Base-by-base conservation (phyloP, 2,888 invertebrate genomes). In the Acleris cristana region DNA sequence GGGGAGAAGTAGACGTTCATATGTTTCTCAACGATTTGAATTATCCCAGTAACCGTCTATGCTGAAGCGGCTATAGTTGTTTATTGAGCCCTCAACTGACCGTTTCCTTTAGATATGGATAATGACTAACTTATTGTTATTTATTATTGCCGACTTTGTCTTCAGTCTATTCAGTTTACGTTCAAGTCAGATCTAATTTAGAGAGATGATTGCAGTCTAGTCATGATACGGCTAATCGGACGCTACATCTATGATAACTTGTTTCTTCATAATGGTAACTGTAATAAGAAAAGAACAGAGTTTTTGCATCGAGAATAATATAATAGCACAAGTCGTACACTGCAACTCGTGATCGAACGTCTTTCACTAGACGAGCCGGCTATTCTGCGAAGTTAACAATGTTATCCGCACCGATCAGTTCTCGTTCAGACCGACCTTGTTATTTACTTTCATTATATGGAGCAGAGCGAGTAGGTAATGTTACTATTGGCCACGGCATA, bases 371-470 rank as follows among this genome's bases (percentile, higher is more conserved):
- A n/a, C 45, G 44, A 18, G 53, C 67, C 14, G 62, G 52, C 63
- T 30, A 74, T 72, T 73, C 69, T 75, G 72, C 72, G 71, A 71
- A 70, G 73, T 72, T 74, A 76, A 78, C 76, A 78, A 80, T 77
- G 74, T 68, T 75, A 72, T 78, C 74, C 71, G 71, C 70, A 34
- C 34, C 71, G 74, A 74, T 75, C 74, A 74, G 75, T 73, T 71
- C 75, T 73, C 73, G 74, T 75, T 64, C 72, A 64, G 66, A 58
- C 62, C 66, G 78, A 73, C 82, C 84, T 84, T 79, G 79, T 74
- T 79, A 72, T 64, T 64, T 71, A 79, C 80, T 84, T 79, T 83
- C 76, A 72, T 63, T 59, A 60, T 64, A 61, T 76, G 74, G 70
- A 70, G 67, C 63, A 67, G 57, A 54, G 61, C 23, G 51, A 62